phyloP scores from a whole-genome alignment of 2,888 invertebrate genomes.

The Synergus japonicus region DNA sequence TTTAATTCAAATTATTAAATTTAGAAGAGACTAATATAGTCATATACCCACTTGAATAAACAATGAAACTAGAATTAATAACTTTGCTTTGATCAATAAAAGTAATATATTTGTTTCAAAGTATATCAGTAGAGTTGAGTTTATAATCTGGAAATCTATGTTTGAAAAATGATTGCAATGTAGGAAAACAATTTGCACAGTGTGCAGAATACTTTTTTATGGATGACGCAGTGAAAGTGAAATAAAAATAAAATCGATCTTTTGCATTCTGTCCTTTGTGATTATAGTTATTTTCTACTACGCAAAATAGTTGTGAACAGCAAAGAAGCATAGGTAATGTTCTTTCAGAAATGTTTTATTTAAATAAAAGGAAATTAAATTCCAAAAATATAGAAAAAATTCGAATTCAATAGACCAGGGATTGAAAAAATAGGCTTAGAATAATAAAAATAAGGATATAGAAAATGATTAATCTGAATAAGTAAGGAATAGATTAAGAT shows the following conservation, averaged over 20 bases:
- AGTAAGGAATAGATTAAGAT: no score
- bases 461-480: no score
- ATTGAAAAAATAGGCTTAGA: no score
- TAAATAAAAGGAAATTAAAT: no score
- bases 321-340: background rate
- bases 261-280: background rate
- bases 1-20: no score
- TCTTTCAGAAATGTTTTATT: background rate
- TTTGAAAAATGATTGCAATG: background rate
- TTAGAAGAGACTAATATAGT: background rate
- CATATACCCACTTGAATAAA: background rate
- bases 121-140: background rate
- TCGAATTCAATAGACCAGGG: no score
- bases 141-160: background rate
- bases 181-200: background rate
- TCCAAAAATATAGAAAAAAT: no score
- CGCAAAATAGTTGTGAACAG: background rate
- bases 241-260: slow-evolving; percentile 1
- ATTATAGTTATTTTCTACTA: background rate
- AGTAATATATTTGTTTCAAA: background rate
- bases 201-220: background rate
- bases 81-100: background rate
- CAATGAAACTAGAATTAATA: background rate
- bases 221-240: background rate
- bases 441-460: no score